phyloP scores from a whole-genome alignment of 2,888 invertebrate genomes.

The Saturnia pavonia region DNA sequence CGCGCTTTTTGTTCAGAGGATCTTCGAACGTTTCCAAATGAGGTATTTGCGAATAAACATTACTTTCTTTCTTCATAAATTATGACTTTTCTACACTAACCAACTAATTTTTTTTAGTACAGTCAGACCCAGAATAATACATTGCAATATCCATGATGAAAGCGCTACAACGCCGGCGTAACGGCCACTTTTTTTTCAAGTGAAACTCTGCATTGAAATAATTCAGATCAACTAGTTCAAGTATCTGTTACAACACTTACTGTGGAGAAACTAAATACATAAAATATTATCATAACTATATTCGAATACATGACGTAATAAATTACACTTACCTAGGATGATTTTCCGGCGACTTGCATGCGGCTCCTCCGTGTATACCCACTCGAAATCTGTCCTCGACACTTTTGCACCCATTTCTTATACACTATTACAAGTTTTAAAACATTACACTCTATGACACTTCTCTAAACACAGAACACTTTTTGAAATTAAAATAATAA shows the following conservation, averaged over 20 bases:
- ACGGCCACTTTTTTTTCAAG: background rate
- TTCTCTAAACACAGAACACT: too few species aligned
- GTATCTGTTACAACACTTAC: background rate
- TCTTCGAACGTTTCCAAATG: too few species aligned
- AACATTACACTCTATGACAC: conserved; percentile 24
- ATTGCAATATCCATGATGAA: background rate
- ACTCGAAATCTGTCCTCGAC: conserved; percentile 97
- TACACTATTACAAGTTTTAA: conserved; percentile 27
- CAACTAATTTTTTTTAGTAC: too few species aligned
- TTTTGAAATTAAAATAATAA: background rate
- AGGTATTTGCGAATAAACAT: too few species aligned
- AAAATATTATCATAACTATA: background rate
- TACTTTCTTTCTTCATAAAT: too few species aligned
- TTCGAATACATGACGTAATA: conserved; percentile 21
- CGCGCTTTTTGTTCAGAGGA: too few species aligned
- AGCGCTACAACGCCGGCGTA: background rate
- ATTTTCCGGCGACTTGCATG: conserved; percentile 96
- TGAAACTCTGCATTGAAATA: background rate
- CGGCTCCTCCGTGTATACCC: conserved; percentile 98
- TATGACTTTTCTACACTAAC: too few species aligned
- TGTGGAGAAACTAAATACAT: background rate
- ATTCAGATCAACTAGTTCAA: background rate
- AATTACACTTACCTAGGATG: conserved; percentile 88
- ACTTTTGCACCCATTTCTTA: conserved; percentile 94
- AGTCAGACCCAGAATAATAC: too few species aligned